Percentiles rank a stretch among this genome's conserved stretches.
Evolutionary conservation across 1,140 invertebrate genomes (phyloP).

Genomic region (Oncopodura yosiiana): DNA sequence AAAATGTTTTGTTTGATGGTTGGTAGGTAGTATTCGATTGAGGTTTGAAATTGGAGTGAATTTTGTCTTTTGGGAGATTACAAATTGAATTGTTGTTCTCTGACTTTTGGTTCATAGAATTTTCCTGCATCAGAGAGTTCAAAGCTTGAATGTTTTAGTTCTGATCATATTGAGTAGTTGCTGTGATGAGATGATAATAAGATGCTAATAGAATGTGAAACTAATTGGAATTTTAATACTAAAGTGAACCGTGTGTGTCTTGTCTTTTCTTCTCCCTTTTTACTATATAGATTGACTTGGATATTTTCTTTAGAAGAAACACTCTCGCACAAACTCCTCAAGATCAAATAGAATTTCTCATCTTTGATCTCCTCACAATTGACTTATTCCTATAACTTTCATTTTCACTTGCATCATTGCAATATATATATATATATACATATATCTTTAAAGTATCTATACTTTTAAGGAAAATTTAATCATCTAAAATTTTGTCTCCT

Average conservation of each 20-base stretch:
- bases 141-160: no score
- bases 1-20: no score
- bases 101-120: no score
- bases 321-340: not conserved
- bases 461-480: not conserved
- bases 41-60: no score
- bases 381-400: slow-evolving; percentile 6
- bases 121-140: no score
- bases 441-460: not conserved
- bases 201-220: no score
- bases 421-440: not conserved
- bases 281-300: not conserved
- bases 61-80: no score
- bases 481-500: not conserved
- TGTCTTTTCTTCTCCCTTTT: not conserved
- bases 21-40: no score
- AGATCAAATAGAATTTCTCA: slow-evolving; percentile 9
- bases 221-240: slow-evolving; percentile 6
- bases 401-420: not conserved
- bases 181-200: no score
- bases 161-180: no score
- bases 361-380: slow-evolving; percentile 9
- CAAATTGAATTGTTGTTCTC: no score
- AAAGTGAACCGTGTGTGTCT: not conserved
- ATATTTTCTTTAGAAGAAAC: not conserved